phyloP scores from a whole-genome alignment of 2,113 vertebrate species.

The Nycticorax nycticorax region DNA sequence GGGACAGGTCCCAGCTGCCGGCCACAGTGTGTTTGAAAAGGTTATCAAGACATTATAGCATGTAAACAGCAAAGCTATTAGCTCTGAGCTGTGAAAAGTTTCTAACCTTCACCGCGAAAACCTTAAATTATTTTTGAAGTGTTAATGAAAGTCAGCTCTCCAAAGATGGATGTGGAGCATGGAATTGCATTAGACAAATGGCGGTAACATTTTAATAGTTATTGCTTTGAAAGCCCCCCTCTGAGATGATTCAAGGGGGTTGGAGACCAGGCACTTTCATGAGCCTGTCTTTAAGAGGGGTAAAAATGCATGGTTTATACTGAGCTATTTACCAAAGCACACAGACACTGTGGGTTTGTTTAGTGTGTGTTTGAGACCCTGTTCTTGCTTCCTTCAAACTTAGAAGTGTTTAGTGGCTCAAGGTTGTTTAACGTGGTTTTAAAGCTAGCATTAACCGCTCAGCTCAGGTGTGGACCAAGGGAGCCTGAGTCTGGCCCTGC shows the following conservation, averaged over 20 bases:
- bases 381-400: not conserved
- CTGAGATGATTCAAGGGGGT: constrained; percentile 26
- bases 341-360: not conserved
- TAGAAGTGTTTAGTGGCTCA: not conserved
- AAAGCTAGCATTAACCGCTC: not conserved
- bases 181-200: constrained; percentile 77
- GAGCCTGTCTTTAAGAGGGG: not conserved
- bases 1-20: constrained; percentile 70
- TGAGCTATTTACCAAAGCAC: not conserved
- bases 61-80: constrained; percentile 78
- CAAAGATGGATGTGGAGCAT: constrained; percentile 74
- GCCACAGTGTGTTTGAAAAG: constrained; percentile 72
- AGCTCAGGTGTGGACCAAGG: not conserved
- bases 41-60: constrained; percentile 77
- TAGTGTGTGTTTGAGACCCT: not conserved
- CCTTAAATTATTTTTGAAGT: constrained; percentile 83
- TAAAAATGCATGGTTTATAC: not conserved
- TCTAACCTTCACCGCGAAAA: constrained; percentile 78
- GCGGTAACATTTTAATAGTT: constrained; percentile 76
- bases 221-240: constrained; percentile 67
- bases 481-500: not conserved
- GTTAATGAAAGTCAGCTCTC: constrained; percentile 78
- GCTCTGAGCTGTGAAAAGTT: constrained; percentile 76
- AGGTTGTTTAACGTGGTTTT: not conserved
- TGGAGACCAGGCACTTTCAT: constrained; percentile 38